A percentile compares a stretch with the other conserved stretches of the same genome.
phyloP scores from a whole-genome alignment of 2,113 vertebrate species.

The Bucco capensis region DNA sequence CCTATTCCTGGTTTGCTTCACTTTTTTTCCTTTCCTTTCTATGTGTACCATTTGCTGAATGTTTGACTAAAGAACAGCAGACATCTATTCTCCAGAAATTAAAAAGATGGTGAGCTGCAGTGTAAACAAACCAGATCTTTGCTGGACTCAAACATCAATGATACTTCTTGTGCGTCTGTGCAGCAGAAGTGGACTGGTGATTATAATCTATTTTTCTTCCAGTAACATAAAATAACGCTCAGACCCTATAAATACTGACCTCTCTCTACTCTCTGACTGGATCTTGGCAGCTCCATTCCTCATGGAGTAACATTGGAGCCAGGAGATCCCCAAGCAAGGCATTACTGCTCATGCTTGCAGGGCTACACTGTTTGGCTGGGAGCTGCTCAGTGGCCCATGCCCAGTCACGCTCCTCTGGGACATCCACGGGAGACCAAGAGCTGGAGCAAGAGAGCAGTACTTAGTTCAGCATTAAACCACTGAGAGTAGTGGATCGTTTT shows the following conservation, averaged over 20 bases:
- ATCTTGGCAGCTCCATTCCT: not conserved
- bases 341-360: not conserved
- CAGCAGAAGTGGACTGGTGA: not conserved
- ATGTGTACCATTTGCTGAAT: not conserved
- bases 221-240: not conserved
- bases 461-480: not conserved
- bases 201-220: not conserved
- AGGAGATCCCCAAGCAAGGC: not conserved
- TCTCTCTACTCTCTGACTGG: not conserved
- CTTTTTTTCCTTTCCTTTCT: not conserved
- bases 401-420: not conserved
- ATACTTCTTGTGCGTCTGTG: not conserved
- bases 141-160: not conserved
- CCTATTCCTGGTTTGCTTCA: not conserved
- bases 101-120: accelerated
- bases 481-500: not conserved
- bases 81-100: not conserved
- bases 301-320: not conserved
- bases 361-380: not conserved
- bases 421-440: not conserved
- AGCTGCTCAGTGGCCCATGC: accelerated
- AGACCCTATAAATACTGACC: not conserved
- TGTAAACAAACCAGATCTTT: not conserved
- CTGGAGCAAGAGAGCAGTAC: accelerated
- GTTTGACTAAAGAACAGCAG: not conserved